Percentiles rank a stretch among this genome's conserved stretches.
Conservation (phyloP, 2,797 vertebrate genomes). For the Perodicticus potto region DNA sequence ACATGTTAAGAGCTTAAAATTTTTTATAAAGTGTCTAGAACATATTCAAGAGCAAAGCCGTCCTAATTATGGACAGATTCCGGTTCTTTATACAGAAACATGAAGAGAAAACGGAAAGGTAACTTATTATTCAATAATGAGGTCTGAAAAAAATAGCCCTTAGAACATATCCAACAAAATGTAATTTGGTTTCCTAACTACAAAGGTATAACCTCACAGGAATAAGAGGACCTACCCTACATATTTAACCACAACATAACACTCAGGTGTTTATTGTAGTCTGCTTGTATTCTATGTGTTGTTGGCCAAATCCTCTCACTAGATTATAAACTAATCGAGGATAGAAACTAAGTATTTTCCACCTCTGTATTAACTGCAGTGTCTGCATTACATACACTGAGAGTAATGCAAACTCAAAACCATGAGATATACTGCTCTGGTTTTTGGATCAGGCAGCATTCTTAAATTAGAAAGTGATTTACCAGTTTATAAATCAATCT, state of each 20-base stretch:
- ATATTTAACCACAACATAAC: background rate
- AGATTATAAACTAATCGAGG: background rate
- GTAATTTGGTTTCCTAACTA: background rate
- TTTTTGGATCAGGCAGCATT: conserved; percentile 21
- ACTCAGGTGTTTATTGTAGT: background rate
- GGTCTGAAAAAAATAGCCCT: background rate
- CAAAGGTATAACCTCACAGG: background rate
- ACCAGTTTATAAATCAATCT: conserved; percentile 68
- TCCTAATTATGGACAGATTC: background rate
- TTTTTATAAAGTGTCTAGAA: background rate
- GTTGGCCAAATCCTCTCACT: background rate
- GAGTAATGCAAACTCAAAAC: background rate
- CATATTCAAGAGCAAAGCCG: background rate
- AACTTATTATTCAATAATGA: conserved; percentile 25
- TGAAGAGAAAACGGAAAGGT: background rate
- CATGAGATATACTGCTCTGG: background rate
- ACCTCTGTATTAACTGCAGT: background rate
- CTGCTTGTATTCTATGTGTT: background rate
- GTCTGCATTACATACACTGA: background rate
- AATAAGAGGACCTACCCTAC: background rate
- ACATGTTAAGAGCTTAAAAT: background rate
- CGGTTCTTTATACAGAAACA: background rate
- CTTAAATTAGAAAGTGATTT: conserved; percentile 68
- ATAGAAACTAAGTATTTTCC: background rate
- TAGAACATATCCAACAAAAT: background rate